Conservation (phyloP, 2,113 vertebrate species). For the Atrichornis clamosus region DNA sequence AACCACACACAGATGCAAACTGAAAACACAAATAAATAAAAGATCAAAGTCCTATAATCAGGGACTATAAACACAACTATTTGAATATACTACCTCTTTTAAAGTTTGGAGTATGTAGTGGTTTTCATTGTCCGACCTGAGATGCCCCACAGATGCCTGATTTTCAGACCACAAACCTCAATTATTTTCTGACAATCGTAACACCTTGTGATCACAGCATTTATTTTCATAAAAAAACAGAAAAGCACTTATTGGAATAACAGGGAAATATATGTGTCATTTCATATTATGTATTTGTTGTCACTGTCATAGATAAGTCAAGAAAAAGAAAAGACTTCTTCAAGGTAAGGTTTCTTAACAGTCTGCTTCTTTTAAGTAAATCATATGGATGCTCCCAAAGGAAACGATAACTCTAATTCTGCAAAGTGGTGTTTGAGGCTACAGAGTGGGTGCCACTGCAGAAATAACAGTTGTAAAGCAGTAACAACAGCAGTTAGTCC, state of each 20-base stretch:
- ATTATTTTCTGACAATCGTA: not conserved
- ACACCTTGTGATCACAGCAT: not conserved
- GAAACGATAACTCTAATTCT: not conserved
- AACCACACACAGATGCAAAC: not conserved
- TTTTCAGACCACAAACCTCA: not conserved
- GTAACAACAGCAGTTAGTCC: not conserved
- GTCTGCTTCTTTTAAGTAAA: not conserved
- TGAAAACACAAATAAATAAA: not conserved
- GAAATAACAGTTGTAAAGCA: not conserved
- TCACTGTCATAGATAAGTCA: not conserved
- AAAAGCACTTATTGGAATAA: not conserved
- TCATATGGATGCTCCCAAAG: not conserved
- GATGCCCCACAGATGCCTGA: not conserved
- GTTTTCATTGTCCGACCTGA: not conserved
- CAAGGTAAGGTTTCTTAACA: not conserved
- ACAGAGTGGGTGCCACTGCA: not conserved
- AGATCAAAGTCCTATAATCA: not conserved
- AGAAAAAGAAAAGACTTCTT: not conserved
- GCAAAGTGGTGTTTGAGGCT: not conserved
- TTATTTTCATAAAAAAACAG: not conserved
- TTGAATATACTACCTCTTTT: not conserved
- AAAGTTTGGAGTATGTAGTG: not conserved
- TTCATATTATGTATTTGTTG: not conserved
- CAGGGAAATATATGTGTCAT: not conserved
- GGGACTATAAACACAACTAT: not conserved